Percentiles rank a stretch among this genome's conserved stretches.
Evolutionary conservation across 2,888 invertebrate genomes (phyloP).

Genomic region (Cerastoderma edule): DNA sequence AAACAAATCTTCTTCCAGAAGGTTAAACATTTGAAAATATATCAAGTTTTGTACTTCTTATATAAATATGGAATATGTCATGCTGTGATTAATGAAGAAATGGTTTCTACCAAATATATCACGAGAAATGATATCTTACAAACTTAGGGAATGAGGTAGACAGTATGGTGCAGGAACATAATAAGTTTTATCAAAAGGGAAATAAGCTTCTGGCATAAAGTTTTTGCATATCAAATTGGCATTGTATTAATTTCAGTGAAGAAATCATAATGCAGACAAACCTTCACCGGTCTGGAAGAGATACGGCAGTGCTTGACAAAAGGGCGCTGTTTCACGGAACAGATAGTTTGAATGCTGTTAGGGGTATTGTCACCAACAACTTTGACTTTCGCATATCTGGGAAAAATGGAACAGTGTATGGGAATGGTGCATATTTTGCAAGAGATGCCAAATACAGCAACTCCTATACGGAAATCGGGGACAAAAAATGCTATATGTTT

Average conservation of each 20-base stretch:
- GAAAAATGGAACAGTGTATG: slow-evolving; percentile 71
- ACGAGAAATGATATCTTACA: no score
- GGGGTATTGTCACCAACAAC: slow-evolving; percentile 69
- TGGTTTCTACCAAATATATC: no score
- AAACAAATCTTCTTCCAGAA: no score
- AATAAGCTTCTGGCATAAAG: no score
- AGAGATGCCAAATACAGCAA: slow-evolving; percentile 64
- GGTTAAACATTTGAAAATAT: no score
- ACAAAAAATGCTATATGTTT: slow-evolving; percentile 65
- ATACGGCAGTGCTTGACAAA: slow-evolving; percentile 42
- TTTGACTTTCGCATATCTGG: slow-evolving; percentile 72
- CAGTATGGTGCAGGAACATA: no score
- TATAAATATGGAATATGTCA: no score
- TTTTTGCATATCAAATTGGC: no score
- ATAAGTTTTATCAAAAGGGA: not conserved
- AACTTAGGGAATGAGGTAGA: no score
- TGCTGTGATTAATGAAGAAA: no score
- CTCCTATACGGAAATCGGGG: slow-evolving; percentile 43
- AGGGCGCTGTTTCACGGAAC: slow-evolving; percentile 72
- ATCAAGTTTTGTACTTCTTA: no score
- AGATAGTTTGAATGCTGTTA: slow-evolving; percentile 57
- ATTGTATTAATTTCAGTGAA: no score
- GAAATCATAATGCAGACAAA: slow-evolving; percentile 43
- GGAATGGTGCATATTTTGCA: slow-evolving; percentile 72
- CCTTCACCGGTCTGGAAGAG: slow-evolving; percentile 24